Conservation (phyloP, 2,797 vertebrate genomes). For the Urosaurus nigricauda region DNA sequence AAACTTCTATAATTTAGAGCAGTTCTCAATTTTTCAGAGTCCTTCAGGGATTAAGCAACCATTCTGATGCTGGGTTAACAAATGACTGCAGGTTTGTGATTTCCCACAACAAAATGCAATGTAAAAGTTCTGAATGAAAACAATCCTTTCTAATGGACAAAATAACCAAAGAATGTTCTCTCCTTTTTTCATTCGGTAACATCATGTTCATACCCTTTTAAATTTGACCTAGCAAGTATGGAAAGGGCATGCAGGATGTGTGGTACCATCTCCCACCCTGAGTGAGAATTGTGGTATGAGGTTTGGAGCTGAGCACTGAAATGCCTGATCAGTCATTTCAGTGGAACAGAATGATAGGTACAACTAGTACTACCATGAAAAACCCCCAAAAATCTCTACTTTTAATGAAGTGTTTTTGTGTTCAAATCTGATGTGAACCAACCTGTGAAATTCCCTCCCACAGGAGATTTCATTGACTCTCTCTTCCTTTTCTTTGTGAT, state of each 20-base stretch:
- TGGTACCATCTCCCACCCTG: slow-evolving; percentile 14
- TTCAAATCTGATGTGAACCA: background rate
- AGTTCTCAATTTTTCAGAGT: slow-evolving; percentile 24
- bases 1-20: background rate
- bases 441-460: no score
- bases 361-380: background rate
- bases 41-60: slow-evolving; percentile 15
- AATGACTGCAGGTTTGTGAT: slow-evolving; percentile 38
- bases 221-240: slow-evolving; percentile 36
- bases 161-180: slow-evolving; percentile 41
- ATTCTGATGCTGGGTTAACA: background rate
- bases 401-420: slow-evolving; percentile 30
- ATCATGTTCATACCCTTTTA: slow-evolving; percentile 55
- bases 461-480: no score
- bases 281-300: slow-evolving; percentile 37
- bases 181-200: slow-evolving; percentile 46
- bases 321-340: slow-evolving; percentile 48
- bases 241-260: slow-evolving; percentile 43
- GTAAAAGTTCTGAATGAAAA: slow-evolving; percentile 37
- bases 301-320: slow-evolving; percentile 38
- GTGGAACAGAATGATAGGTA: slow-evolving; percentile 22
- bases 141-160: slow-evolving; percentile 38
- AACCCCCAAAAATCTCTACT: background rate
- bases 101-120: slow-evolving; percentile 20
- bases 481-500: no score